Evolutionary conservation across 2,888 invertebrate genomes (phyloP).

Genomic region (Machimus rusticus): DNA sequence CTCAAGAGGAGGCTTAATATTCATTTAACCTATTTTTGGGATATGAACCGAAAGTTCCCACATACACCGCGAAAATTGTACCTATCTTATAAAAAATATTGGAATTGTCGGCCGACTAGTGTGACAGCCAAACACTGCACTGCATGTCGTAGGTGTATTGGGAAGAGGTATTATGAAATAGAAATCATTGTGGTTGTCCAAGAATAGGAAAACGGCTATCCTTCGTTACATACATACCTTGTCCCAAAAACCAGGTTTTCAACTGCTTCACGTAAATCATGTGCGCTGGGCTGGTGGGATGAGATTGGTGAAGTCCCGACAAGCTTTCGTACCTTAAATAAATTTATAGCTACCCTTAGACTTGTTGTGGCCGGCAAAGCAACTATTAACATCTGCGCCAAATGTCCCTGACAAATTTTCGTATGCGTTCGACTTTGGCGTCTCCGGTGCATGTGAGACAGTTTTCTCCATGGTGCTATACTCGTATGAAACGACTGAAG

Average conservation of each 20-base stretch:
- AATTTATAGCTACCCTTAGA: neutral
- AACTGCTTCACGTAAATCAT: neutral
- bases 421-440: neutral
- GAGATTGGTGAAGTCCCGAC: neutral
- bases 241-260: neutral
- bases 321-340: slow-evolving; percentile 9
- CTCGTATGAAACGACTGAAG: neutral
- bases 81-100: neutral
- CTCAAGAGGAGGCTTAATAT: neutral
- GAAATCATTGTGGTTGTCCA: neutral
- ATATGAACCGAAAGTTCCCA: neutral
- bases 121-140: neutral
- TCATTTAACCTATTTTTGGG: neutral
- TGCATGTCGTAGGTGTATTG: neutral
- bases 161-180: neutral
- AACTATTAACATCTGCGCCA: slow-evolving; percentile 40
- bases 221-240: neutral
- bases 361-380: slow-evolving; percentile 27
- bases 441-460: slow-evolving; percentile 1
- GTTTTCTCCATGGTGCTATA: neutral
- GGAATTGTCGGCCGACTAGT: neutral
- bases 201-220: neutral
- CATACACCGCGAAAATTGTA: neutral
- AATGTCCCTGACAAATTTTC: slow-evolving; percentile 36
- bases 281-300: neutral